These are phyloP conservation scores for Gyps fulvus DNA, from an alignment of 2,113 vertebrate genomes.

Conservation along the genomic window DNA sequence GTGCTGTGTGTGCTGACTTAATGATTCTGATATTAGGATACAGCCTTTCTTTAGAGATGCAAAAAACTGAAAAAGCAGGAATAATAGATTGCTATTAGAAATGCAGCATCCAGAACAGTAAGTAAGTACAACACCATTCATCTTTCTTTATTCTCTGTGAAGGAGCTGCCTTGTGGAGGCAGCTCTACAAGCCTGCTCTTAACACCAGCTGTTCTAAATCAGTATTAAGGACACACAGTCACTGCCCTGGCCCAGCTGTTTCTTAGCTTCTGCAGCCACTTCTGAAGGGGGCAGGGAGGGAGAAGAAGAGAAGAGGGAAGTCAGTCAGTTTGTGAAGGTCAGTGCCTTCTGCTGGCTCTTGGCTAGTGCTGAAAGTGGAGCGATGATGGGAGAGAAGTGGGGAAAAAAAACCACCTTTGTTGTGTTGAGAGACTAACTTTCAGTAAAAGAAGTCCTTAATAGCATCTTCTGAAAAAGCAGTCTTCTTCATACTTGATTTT, in stretches of 20 bases:
- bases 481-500: neutral
- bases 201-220: neutral
- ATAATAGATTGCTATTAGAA: neutral
- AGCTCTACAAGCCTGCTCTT: neutral
- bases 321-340: accelerated
- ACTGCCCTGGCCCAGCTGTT: neutral
- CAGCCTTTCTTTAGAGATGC: neutral
- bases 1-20: neutral
- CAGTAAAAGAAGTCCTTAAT: neutral
- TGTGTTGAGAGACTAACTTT: neutral
- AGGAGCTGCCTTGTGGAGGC: neutral
- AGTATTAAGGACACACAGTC: neutral
- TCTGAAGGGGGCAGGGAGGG: neutral
- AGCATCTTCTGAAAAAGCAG: neutral
- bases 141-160: slow-evolving; percentile 47
- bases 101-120: neutral
- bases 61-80: neutral
- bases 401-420: neutral
- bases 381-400: too few relatives aligned
- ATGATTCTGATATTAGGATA: neutral
- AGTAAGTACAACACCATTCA: neutral
- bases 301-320: neutral
- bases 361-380: neutral
- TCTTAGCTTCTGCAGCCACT: neutral
- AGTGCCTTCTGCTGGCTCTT: neutral